Evolutionary conservation across 2,113 vertebrate species (phyloP), one percentile per base, ranked within the genome.

Genomic region (Tragelaphus strepsiceros): DNA sequence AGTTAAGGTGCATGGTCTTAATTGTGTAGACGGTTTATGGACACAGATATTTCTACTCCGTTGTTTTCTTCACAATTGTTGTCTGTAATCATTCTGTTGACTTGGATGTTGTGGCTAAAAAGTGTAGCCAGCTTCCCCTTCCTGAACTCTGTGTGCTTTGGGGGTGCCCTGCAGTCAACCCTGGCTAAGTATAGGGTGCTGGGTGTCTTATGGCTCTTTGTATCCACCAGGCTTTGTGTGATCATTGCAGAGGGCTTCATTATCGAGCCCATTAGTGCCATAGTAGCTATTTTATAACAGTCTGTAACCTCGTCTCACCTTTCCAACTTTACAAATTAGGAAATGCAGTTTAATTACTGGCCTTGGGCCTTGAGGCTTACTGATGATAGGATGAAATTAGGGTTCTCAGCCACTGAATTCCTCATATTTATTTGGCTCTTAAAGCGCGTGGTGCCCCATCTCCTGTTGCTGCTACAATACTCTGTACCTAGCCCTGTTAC

Each of bases 261-360:
- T 49, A 96, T 17, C 22, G 28, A 49, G 54, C n/a, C 43, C 49
- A 67, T 81, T 56, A 39, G 51, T 30, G 32, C 61, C 39, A 58
- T 22, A 28, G n/a, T 88, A 92, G 28, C 43, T 95, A 58, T 89
- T 93, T 81, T 62, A 58, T 78, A 59, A 54, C 46, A n/a, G 24
- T 84, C 43, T 62, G 4, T 58, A 85, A 62, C 2, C 49, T 58
- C 81, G 10, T 21, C 51, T 85, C 28, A 77, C 53, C 12, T 58
- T 54, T 86, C 32, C 84, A 67, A 24, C 30, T 94, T 88, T 85
- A 92, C 67, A 97, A 89, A 91, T 93, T 83, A 80, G 39, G 30
- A 96, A 94, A 98, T 59, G 15, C 51, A 84, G 16, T 92, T 95
- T 88, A 85, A 96, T 96, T 77, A 80, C 56, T 94, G 71, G 46